Percentiles rank a stretch among this genome's conserved stretches.
Conservation (phyloP, 1,140 invertebrate species). For the Lineus longissimus region DNA sequence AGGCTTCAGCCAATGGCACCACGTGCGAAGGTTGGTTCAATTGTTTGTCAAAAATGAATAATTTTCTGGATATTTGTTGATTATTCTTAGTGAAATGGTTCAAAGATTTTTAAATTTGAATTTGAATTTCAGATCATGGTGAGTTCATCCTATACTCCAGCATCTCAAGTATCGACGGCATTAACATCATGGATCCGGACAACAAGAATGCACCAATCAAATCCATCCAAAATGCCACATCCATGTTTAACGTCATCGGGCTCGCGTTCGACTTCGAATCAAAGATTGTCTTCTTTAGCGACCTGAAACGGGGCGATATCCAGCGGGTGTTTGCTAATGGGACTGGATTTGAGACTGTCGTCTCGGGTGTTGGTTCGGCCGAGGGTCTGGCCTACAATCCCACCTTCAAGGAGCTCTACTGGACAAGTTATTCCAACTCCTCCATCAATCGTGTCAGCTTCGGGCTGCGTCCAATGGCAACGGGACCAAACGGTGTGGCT, state of each 20-base stretch:
- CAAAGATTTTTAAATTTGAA: too few relatives aligned
- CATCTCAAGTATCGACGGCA: constrained; percentile 80
- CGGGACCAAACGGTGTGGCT: neutral
- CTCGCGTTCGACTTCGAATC: constrained; percentile 73
- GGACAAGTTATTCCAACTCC: constrained; percentile 79
- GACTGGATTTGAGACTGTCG: constrained; percentile 63
- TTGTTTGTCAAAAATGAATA: constrained; percentile 4
- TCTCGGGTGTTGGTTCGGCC: constrained; percentile 63
- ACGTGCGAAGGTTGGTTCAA: constrained; percentile 60
- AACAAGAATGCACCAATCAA: constrained; percentile 71
- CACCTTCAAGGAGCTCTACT: constrained; percentile 67
- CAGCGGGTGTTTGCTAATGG: constrained; percentile 82
- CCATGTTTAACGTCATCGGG: constrained; percentile 78
- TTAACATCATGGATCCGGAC: constrained; percentile 70
- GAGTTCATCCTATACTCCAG: constrained; percentile 91
- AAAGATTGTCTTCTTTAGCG: constrained; percentile 76
- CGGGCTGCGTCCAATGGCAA: constrained; percentile 2
- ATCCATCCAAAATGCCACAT: constrained; percentile 66
- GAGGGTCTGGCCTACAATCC: constrained; percentile 78
- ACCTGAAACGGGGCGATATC: constrained; percentile 79
- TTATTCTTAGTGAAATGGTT: too few relatives aligned
- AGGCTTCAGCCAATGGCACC: constrained; percentile 61
- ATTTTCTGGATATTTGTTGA: too few relatives aligned
- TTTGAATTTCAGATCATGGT: constrained; percentile 62
- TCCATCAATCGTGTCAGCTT: constrained; percentile 62